Evolutionary conservation across 2,888 invertebrate genomes (phyloP).

Genomic region (Protonemura montana): DNA sequence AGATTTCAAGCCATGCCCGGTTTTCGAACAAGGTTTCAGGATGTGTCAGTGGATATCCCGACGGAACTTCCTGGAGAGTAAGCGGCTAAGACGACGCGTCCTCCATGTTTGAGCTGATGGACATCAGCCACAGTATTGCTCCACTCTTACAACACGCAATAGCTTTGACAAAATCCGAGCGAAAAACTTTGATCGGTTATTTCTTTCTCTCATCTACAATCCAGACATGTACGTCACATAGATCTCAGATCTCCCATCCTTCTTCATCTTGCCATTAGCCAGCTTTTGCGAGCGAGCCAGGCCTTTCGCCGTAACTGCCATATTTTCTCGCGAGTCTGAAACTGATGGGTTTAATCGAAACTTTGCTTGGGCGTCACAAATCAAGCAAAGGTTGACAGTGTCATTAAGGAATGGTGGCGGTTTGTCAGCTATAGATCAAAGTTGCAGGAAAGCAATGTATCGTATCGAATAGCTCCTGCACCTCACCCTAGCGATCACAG

Average conservation of each 20-base stretch:
- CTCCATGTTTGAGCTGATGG: not conserved
- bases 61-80: not conserved
- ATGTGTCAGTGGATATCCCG: not conserved
- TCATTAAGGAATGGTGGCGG: constrained; percentile 59
- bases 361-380: constrained; percentile 57
- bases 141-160: constrained; percentile 28
- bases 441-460: constrained; percentile 38
- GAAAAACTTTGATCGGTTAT: constrained; percentile 41
- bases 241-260: constrained; percentile 41
- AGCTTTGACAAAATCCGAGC: constrained; percentile 39
- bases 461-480: constrained; percentile 44
- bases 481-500: constrained; percentile 2
- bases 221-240: constrained; percentile 41
- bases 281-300: constrained; percentile 34
- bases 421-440: constrained; percentile 60
- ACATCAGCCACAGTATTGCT: not conserved
- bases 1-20: not conserved
- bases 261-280: constrained; percentile 41
- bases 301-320: constrained; percentile 53
- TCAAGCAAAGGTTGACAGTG: constrained; percentile 55
- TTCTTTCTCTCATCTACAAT: constrained; percentile 41
- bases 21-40: not conserved
- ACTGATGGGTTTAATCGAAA: constrained; percentile 61
- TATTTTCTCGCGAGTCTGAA: constrained; percentile 59
- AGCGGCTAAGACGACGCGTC: not conserved